These are phyloP conservation scores for Poeciliopsis paucimaculata DNA, from an alignment of 2,797 vertebrate genomes.

Conservation along the genomic window DNA sequence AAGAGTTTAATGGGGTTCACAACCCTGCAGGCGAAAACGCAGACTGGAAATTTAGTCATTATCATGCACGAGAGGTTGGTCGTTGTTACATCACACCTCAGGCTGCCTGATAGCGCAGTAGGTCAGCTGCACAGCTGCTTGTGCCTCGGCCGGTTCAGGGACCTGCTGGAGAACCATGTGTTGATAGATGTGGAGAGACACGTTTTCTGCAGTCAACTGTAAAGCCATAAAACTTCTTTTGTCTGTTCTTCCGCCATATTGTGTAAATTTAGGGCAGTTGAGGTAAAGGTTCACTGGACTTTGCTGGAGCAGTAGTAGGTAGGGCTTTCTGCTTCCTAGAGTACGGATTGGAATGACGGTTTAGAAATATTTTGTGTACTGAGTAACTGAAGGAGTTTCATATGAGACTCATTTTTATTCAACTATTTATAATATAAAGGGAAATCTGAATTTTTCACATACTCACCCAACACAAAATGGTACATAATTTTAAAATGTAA, in stretches of 20 bases:
- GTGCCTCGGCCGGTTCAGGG: conserved; percentile 36
- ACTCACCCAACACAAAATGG: not conserved
- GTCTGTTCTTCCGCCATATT: not conserved
- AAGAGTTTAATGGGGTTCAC: conserved; percentile 44
- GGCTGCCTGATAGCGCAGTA: conserved; percentile 54
- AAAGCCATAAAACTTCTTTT: conserved; percentile 21
- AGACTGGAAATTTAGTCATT: conserved; percentile 65
- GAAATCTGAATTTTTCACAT: not conserved
- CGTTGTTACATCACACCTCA: conserved; percentile 63
- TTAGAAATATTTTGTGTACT: conserved; percentile 24
- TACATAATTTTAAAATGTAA: not conserved
- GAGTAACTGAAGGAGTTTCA: not conserved
- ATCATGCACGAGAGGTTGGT: conserved; percentile 70
- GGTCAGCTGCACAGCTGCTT: conserved; percentile 68
- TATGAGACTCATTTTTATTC: not conserved
- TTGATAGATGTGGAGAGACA: conserved; percentile 56
- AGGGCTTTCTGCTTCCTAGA: conserved; percentile 16
- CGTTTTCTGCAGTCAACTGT: conserved; percentile 43
- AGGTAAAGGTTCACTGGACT: conserved; percentile 28
- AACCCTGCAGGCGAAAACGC: conserved; percentile 48
- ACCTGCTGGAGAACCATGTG: conserved; percentile 60
- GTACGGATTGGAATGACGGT: conserved; percentile 35
- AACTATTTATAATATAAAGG: not conserved
- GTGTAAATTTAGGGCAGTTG: conserved; percentile 13
- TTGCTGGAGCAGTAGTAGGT: conserved; percentile 17